Evolutionary conservation across 2,797 vertebrate genomes (phyloP), one percentile per base, ranked within the genome.

Genomic region (Pipistrellus pipistrellus): DNA sequence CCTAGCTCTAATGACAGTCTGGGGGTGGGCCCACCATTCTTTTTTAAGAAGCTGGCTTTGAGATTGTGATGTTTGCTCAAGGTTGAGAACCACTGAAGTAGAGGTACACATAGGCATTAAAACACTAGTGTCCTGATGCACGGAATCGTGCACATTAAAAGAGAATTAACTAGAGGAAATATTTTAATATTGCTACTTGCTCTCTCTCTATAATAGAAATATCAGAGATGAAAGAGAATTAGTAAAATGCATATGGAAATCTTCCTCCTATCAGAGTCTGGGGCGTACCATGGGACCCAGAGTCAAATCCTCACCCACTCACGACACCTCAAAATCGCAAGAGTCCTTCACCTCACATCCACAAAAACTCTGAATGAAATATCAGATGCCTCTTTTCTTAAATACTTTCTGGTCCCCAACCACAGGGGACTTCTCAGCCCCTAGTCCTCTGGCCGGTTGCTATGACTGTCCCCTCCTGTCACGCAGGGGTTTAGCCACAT

Each of bases 11-110:
- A 11, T 30, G 18, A 77, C 90, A 64, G 38, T 13, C 46, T 15
- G 11, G 62, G 17, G 17, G 14, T 0, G 23, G 4, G 7, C 8
- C 44, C 12, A 20, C 18, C 5, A 6, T 35, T 30, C 13, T 27
- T 3, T 35, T 84, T 55, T 48, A 57, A 76, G 9, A 27, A 30
- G 32, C 2, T 13, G 5, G 46, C 69, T 10, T 73, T 4, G 12
- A 14, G 27, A 64, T 82, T 69, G 35, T 51, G 17, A 53, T 48
- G 15, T 41, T 20, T 48, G 11, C 8, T 62, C 15, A 18, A 85
- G 25, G 35, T 35, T 27, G 64, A 85, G 84, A 73, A 51, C 25
- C 18, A n/a, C 17, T 27, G 59, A 87, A 7, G 17, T 41, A 51
- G 13, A 90, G 30, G 44, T 59, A 25, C 46, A 57, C 3, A 11